phyloP scores from a whole-genome alignment of 1,140 invertebrate species.

The Piezodorus guildinii region DNA sequence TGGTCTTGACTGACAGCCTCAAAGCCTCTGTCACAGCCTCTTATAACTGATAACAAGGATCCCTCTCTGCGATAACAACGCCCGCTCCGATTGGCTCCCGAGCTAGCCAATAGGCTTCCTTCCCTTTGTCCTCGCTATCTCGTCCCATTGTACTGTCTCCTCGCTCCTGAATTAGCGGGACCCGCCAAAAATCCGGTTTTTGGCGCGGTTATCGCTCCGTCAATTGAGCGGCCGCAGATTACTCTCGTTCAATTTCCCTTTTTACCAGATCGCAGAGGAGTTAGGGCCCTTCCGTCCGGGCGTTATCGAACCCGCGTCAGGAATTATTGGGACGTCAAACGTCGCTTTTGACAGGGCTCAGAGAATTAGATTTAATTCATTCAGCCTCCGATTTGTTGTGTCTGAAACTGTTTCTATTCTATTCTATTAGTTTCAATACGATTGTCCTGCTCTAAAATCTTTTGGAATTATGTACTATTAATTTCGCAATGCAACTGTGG shows the following conservation, averaged over 20 bases:
- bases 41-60: conserved; percentile 12
- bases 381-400: neutral
- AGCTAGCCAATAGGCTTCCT: conserved; percentile 6
- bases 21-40: conserved; percentile 2
- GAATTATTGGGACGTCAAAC: neutral
- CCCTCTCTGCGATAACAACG: neutral
- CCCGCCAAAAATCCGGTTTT: conserved; percentile 8
- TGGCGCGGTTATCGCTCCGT: neutral
- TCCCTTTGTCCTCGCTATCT: conserved; percentile 6
- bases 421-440: too few relatives aligned
- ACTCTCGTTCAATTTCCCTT: conserved; percentile 14
- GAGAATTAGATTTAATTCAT: conserved; percentile 6
- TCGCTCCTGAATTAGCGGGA: neutral
- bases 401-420: too few relatives aligned
- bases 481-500: too few relatives aligned
- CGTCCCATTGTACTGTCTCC: neutral
- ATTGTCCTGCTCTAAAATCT: too few relatives aligned
- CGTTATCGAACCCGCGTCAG: neutral
- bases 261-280: neutral
- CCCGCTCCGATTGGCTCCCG: neutral
- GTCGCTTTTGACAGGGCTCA: neutral
- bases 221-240: neutral
- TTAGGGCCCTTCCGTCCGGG: neutral
- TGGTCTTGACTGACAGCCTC: conserved; percentile 5
- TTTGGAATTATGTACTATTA: too few relatives aligned